Evolutionary conservation across 2,888 invertebrate genomes (phyloP), one percentile per base, ranked within the genome.

Genomic region (Chrysodeixis includens): DNA sequence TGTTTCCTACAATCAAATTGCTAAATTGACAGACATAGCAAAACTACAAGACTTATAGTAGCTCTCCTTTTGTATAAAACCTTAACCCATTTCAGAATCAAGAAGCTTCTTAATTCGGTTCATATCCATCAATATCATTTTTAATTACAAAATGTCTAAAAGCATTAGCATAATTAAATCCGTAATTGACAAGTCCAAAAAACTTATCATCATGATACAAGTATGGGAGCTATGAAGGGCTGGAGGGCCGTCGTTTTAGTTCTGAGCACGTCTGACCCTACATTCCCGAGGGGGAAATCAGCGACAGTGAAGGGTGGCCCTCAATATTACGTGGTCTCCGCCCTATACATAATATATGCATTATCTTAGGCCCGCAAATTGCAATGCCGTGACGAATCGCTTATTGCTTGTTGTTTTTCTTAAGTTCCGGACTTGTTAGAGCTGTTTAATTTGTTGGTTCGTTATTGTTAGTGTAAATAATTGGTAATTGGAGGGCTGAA

Each of bases 231-330:
- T 71, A 65, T 76, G 69, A 71, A 68, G 79, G 70, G 85, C 26
- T 26, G 26, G 68, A 82, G 83, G 86, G 83, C 60, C 62, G 68
- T 54, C 56, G 69, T 79, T 83, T 71, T 84, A 85, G 67, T 64
- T 86, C 83, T 63, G 58, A 63, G 79, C 68, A 60, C 62, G 74
- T 81, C 72, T 74, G 81, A 74, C 80, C 78, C 75, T 69, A 70
- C 69, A 69, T 81, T 87, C 89, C 85, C 87, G 79, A 75, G 89
- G 86, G 89, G 83, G 76, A 83, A 89, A 88, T 88, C 88, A 88
- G 83, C 84, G 75, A 85, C 84, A 84, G 82, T 81, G 86, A 83
- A 86, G 88, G 86, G 88, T 81, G 85, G 78, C 82, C 82, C 83
- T 81, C 76, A 82, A 82, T 79, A 79, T 79, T 78, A 86, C 86